Percentiles rank a stretch among this genome's conserved stretches.
phyloP scores from a whole-genome alignment of 1,140 invertebrate species.

The Caenorhabditis tropicalis region DNA sequence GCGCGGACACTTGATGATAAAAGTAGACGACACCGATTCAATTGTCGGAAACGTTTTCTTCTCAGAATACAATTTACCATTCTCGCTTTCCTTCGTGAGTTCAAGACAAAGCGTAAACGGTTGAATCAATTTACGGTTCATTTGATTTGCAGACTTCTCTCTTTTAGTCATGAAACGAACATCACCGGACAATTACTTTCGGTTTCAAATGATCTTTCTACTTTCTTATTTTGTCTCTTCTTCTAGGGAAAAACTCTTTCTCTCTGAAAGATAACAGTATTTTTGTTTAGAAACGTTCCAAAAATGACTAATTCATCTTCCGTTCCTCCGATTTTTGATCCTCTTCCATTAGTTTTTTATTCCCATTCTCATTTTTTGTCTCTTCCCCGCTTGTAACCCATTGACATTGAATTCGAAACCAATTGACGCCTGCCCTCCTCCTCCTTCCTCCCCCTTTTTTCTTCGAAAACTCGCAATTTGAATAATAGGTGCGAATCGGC shows the following conservation, averaged over 20 bases:
- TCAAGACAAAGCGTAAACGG: slow-evolving; percentile 2
- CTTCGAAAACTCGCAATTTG: neutral
- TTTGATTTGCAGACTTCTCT: neutral
- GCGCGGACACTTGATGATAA: slow-evolving; percentile 41
- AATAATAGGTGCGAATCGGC: slow-evolving; percentile 40
- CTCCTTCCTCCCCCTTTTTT: neutral
- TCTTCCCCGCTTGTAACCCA: neutral
- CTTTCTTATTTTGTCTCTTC: neutral
- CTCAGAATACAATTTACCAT: neutral
- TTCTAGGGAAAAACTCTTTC: too few species aligned
- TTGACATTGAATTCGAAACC: slow-evolving; percentile 42
- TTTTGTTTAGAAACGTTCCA: neutral
- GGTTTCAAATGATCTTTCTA: neutral
- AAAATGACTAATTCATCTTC: neutral
- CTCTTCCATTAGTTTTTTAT: neutral
- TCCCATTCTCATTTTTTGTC: neutral
- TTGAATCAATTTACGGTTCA: neutral
- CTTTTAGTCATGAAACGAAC: neutral
- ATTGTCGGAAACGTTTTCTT: slow-evolving; percentile 2
- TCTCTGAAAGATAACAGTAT: too few species aligned
- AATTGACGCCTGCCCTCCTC: slow-evolving; percentile 19
- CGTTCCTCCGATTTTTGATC: slow-evolving; percentile 25
- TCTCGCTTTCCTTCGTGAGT: neutral
- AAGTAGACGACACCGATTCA: slow-evolving; percentile 38
- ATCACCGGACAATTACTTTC: neutral